A percentile compares a stretch with the other conserved stretches of the same genome.
These are phyloP conservation scores for Synanceia verrucosa DNA, from an alignment of 2,797 vertebrate genomes.

Conservation along the genomic window DNA sequence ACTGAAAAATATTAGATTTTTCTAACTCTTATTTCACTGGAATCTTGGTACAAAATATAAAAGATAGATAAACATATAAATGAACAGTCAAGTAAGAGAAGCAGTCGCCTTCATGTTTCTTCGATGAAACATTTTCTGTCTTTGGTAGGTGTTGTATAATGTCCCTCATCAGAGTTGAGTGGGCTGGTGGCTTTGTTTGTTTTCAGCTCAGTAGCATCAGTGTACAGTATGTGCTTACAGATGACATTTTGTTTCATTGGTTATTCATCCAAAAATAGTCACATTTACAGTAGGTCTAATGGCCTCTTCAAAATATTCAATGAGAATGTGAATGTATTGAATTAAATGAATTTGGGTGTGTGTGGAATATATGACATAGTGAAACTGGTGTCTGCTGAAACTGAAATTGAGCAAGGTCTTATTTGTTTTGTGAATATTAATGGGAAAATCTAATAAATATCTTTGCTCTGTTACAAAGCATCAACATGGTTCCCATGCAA, in stretches of 20 bases:
- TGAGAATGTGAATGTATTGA: not conserved
- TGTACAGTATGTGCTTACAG: conserved; percentile 4
- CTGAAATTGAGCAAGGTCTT: not conserved
- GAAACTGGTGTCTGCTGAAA: not conserved
- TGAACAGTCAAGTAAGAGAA: not conserved
- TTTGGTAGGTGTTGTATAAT: conserved; percentile 25
- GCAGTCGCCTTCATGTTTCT: not conserved
- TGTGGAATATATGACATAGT: not conserved
- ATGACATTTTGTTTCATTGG: conserved; percentile 7
- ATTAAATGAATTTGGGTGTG: not conserved
- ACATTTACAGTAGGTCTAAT: not conserved
- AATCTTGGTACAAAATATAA: not conserved
- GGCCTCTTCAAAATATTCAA: not conserved
- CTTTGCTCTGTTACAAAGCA: not conserved
- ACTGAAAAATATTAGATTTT: not conserved
- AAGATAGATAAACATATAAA: not conserved
- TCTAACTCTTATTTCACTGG: not conserved
- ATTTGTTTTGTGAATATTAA: not conserved
- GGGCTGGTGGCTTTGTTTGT: conserved; percentile 32
- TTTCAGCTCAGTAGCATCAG: conserved; percentile 18
- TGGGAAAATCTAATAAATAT: not conserved
- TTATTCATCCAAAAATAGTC: not conserved
- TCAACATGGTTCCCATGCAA: no score
- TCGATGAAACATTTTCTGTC: not conserved
- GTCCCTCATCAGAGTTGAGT: conserved; percentile 27